These are phyloP conservation scores for Blera fallax DNA, from an alignment of 2,888 invertebrate species.

Conservation along the genomic window DNA sequence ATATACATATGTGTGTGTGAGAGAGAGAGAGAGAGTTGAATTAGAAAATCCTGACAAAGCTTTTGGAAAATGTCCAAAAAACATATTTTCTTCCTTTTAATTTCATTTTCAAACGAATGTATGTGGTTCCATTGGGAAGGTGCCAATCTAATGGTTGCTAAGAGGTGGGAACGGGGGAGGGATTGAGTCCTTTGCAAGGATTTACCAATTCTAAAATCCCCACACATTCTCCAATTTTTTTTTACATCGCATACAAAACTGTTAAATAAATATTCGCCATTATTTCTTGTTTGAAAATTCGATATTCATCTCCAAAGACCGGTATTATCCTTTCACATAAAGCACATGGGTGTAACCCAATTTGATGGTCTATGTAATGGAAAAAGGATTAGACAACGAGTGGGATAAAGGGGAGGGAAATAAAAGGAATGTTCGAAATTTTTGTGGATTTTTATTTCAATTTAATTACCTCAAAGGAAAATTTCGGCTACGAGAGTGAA, in stretches of 20 bases:
- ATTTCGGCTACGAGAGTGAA: not conserved
- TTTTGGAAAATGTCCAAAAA: constrained; percentile 24
- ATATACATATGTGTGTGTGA: no score
- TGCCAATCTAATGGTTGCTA: not conserved
- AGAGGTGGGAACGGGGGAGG: no score
- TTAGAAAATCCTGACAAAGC: constrained; percentile 34
- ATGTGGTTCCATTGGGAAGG: constrained; percentile 15
- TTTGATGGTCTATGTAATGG: not conserved
- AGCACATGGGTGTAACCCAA: not conserved
- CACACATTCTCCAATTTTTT: not conserved
- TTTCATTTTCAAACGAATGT: constrained; percentile 41
- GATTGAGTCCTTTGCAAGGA: not conserved
- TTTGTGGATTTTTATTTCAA: not conserved
- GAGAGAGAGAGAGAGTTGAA: not conserved
- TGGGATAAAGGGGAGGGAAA: not conserved
- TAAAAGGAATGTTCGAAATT: not conserved
- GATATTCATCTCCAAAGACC: not conserved
- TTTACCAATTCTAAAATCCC: constrained; percentile 8
- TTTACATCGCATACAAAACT: not conserved
- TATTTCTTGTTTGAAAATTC: not conserved
- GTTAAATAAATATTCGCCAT: constrained; percentile 15
- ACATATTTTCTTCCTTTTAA: constrained; percentile 7
- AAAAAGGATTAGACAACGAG: not conserved
- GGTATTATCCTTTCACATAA: not conserved
- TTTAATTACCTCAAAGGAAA: constrained; percentile 8